Evolutionary conservation across 2,888 invertebrate species (phyloP).

Genomic region (Hydropsyche betteni): DNA sequence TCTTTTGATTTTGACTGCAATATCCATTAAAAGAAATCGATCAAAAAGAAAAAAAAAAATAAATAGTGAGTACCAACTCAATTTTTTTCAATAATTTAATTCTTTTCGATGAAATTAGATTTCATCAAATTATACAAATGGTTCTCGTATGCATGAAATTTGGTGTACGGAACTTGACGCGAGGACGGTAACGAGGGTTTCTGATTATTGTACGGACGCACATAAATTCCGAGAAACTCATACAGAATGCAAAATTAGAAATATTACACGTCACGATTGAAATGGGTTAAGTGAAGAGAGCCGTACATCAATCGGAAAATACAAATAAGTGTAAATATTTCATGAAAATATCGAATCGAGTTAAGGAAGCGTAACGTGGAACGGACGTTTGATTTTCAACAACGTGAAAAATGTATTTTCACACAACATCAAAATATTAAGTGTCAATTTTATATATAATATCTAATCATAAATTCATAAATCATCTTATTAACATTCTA

Average conservation of each 20-base stretch:
- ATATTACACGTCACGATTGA: constrained; percentile 20
- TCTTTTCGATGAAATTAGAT: no score
- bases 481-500: no score
- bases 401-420: not conserved
- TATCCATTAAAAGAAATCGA: no score
- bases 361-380: not conserved
- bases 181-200: constrained; percentile 20
- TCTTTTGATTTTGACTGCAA: no score
- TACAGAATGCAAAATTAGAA: constrained; percentile 26
- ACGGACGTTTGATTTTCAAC: not conserved
- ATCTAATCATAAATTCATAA: no score
- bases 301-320: constrained; percentile 6
- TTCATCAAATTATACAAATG: no score
- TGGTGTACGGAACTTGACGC: not conserved
- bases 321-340: constrained; percentile 1
- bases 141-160: not conserved
- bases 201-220: constrained; percentile 13
- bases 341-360: not conserved
- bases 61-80: no score
- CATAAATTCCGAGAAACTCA: constrained; percentile 19
- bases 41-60: no score
- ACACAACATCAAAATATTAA: no score
- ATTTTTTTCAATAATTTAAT: no score
- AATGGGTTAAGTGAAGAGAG: constrained; percentile 23
- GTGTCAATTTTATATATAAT: no score